phyloP scores from a whole-genome alignment of 2,888 invertebrate species.

The Drosophila diplacantha region DNA sequence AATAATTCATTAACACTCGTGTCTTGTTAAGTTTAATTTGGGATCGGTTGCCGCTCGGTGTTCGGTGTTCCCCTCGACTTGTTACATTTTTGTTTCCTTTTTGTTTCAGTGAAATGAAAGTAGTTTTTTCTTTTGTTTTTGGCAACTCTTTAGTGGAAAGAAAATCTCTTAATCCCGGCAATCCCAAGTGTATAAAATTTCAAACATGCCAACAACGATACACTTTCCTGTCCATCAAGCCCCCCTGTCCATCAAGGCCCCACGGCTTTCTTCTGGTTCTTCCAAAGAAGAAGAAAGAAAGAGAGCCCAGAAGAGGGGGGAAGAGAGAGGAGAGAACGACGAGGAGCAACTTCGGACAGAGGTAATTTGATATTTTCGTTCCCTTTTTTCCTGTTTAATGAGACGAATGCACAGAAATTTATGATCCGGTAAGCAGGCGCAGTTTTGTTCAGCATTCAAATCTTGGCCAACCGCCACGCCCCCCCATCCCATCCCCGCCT shows the following conservation, averaged over 20 bases:
- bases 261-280: conserved; percentile 45
- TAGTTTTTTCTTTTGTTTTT: conserved; percentile 32
- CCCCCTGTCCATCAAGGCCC: conserved; percentile 4
- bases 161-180: conserved; percentile 67
- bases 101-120: conserved; percentile 36
- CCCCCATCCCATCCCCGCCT: not conserved
- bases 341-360: conserved; percentile 1
- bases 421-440: conserved; percentile 72
- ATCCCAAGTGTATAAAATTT: conserved; percentile 68
- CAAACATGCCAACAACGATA: conserved; percentile 69
- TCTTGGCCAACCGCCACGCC: conserved; percentile 17
- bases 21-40: conserved; percentile 72
- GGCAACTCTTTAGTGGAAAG: conserved; percentile 40
- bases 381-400: conserved; percentile 68
- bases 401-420: conserved; percentile 74
- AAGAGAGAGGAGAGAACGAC: conserved; percentile 10
- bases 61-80: conserved; percentile 1
- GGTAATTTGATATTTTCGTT: conserved; percentile 71
- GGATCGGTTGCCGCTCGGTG: conserved; percentile 31
- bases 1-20: conserved; percentile 77
- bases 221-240: conserved; percentile 70
- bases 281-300: conserved; percentile 49
- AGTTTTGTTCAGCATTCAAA: conserved; percentile 67
- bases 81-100: conserved; percentile 10
- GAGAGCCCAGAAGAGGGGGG: not conserved